A percentile compares a stretch with the other conserved stretches of the same genome.
phyloP scores from a whole-genome alignment of 2,113 vertebrate species.

The Oreochromis aureus region DNA sequence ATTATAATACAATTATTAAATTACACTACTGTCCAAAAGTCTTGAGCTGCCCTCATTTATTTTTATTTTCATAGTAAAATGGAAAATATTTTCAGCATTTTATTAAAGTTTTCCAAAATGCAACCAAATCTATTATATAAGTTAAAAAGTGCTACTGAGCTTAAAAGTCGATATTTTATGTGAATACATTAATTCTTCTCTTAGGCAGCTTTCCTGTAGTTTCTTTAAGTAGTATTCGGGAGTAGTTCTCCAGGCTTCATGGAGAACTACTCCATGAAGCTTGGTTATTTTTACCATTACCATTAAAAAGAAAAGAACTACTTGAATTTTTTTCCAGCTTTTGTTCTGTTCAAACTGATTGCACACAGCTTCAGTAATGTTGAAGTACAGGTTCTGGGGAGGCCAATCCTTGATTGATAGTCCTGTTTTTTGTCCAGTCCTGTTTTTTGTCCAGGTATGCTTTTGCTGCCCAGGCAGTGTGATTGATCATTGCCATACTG shows the following conservation, averaged over 20 bases:
- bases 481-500: too few relatives aligned
- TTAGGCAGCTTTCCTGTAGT: not conserved
- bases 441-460: not conserved
- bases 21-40: not conserved
- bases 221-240: not conserved
- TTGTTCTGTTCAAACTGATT: not conserved
- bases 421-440: not conserved
- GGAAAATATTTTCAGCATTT: not conserved
- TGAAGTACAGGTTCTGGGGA: not conserved
- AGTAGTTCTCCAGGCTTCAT: not conserved
- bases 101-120: not conserved
- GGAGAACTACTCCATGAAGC: not conserved
- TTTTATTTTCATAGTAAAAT: not conserved
- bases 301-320: too few relatives aligned
- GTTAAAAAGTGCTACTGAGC: not conserved
- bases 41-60: not conserved
- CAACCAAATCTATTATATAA: not conserved
- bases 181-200: not conserved
- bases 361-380: not conserved
- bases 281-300: too few relatives aligned
- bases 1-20: not conserved
- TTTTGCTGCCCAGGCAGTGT: not conserved
- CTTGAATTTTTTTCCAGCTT: not conserved
- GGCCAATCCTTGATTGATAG: not conserved
- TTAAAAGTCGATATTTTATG: rapidly evolving